Conservation (phyloP, 2,797 vertebrate species). For the Hapalemur alaotrensis region DNA sequence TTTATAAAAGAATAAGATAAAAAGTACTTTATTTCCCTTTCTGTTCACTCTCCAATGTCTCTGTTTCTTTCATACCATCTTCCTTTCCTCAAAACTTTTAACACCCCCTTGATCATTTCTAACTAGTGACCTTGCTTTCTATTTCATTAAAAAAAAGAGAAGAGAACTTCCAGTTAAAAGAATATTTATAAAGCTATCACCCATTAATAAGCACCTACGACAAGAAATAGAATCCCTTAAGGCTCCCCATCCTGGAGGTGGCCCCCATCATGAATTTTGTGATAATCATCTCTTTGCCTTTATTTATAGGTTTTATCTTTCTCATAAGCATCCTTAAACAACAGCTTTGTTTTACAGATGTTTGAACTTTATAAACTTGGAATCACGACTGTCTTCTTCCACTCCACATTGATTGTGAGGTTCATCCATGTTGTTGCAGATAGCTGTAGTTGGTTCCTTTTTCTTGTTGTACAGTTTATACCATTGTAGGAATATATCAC, state of each 20-base stretch:
- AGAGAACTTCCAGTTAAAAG: background rate
- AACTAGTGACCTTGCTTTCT: conserved; percentile 21
- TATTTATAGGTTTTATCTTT: background rate
- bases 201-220: background rate
- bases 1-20: background rate
- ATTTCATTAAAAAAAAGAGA: conserved; percentile 25
- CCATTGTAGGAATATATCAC: background rate
- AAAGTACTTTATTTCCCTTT: background rate
- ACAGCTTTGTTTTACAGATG: conserved; percentile 23
- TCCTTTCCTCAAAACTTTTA: background rate
- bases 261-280: background rate
- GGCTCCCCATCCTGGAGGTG: background rate
- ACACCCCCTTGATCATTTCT: background rate
- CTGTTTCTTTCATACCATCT: background rate
- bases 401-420: background rate
- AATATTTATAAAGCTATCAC: background rate
- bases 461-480: background rate
- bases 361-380: background rate
- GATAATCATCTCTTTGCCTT: background rate
- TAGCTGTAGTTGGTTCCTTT: conserved; percentile 13
- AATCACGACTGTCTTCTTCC: background rate
- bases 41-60: background rate
- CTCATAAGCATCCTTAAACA: background rate
- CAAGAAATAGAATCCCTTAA: background rate
- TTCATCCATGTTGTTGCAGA: background rate